Base-by-base conservation (phyloP, 2,888 invertebrate species). In the Nemotelus nigrinus region DNA sequence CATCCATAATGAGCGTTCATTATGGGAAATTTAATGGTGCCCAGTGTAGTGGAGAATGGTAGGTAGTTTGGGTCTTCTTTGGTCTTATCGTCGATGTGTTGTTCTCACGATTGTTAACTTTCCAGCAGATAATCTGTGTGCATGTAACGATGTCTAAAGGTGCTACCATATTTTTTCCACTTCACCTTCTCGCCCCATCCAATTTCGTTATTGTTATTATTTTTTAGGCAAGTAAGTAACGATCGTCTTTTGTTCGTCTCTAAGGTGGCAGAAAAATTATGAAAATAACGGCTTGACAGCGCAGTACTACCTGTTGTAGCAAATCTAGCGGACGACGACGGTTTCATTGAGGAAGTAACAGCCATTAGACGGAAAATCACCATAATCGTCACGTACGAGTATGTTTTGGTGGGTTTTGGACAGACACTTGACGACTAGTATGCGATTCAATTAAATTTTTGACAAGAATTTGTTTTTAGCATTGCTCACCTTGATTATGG, bases 81-180 rank as follows among this genome's bases (percentile, higher is more conserved):
- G 25, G 25, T 25, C 25, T 25, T 25, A 25, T 25, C 25, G 25
- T 25, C 53, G 55, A 50, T 55, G 53, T 60, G 64, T 76, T 78
- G 70, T 78, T 78, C 78, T 76, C 78, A 78, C 78, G 78, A 78
- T 78, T 78, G 76, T 78, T 76, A 78, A 57, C 65, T 78, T 78
- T 78, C 71, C 64, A 63, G 48, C 53, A 60, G 60, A 63, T 60
- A 60, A 60, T 74, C 60, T 74, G 53, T 74, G 57, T 63, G 74
- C 74, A 63, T 74, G 74, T 60, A 74, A 74, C 63, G 74, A 63
- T 74, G 63, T 74, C 25, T 25, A 63, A 74, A 74, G 74, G 74
- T 74, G 74, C 63, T 74, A 63, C 63, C 44, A 63, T 25, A 25
- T 74, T 74, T 74, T 74, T 47, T 70, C 48, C 25, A 48, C 48